Base-by-base conservation (phyloP, 2,797 vertebrate species). In the Hydrocynus forskahlii region DNA sequence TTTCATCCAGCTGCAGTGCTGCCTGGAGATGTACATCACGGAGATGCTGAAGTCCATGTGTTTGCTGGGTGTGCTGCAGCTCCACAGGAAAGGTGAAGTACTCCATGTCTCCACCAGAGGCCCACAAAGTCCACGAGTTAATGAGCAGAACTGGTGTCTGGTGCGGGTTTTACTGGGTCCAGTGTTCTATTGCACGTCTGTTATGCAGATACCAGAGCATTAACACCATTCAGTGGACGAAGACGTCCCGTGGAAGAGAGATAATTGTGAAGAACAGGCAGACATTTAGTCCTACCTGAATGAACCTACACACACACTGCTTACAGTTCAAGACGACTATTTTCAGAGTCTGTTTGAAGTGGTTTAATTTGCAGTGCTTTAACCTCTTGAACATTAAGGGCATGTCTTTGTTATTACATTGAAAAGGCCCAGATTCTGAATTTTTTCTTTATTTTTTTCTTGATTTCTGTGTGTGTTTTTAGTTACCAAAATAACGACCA, bases 1-100 rank as follows among this genome's bases (percentile, higher is more conserved):
- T 85, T 99, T 97, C 88, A 98, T 99, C 91, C 98, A 99, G 94
- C 93, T 99, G 85, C 97, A 99, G 87, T 98, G 97, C 90, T 99
- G 97, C 91, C 94, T 99, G 92, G 98, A 99, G 95, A 99, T 99
- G 98, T 99, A 99, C 87, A 96, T 97, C 59, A 96, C 97, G 9
- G 97, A 99, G 95, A 99, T 99, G 98, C 95, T 99, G 1, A 99
- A 99, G 88, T 99, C 97, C 87, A 94, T 98, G 89, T 98, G 97
- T 90, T 95, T 99, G 86, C 92, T 99, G 88, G 96, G 97, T 90
- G 98, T 97, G 66, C 95, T 99, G 91, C 97, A 99, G 92, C 95
- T 98, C 87, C 97, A 98, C 93, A 94, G 95, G 86, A 98, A 96
- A 97, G 96, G 97, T 98, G 95, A 86, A 78, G 72, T 81, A 63